Conservation (phyloP, 2,888 invertebrate species). For the Sinopyrophorus schimmeli region DNA sequence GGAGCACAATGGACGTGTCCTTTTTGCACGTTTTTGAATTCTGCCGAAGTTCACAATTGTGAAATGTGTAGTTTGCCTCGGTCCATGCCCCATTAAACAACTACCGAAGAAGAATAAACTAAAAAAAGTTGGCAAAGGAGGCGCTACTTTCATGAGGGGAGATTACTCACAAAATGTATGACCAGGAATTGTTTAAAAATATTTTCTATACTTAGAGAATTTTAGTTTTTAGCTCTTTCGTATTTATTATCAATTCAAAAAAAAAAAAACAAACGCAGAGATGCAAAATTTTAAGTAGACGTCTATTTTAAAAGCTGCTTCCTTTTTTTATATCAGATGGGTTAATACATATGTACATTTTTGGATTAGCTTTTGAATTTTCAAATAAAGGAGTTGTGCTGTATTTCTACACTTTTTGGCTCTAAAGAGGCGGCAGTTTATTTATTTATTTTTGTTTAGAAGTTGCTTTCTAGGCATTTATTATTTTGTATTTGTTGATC, state of each 20-base stretch:
- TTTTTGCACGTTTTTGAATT: constrained; percentile 93
- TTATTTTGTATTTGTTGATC: constrained; percentile 7
- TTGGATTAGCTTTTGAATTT: constrained; percentile 6
- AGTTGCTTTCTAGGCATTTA: constrained; percentile 13
- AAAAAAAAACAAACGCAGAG: too few species aligned
- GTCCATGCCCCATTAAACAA: constrained; percentile 47
- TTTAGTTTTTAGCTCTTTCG: constrained; percentile 26
- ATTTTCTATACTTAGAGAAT: constrained; percentile 24
- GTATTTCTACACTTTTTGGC: neutral
- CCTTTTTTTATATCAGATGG: neutral
- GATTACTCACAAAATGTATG: constrained; percentile 6
- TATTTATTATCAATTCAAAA: constrained; percentile 25
- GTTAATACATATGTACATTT: constrained; percentile 8
- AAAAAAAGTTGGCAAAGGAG: neutral
- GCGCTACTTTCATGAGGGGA: neutral
- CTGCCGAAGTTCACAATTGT: constrained; percentile 72
- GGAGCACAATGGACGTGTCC: constrained; percentile 83
- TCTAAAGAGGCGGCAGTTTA: constrained; percentile 9
- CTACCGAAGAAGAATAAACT: neutral
- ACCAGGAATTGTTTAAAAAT: constrained; percentile 16
- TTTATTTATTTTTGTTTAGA: constrained; percentile 11
- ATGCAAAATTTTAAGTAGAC: constrained; percentile 18
- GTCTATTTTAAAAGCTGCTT: constrained; percentile 5
- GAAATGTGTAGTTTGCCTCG: constrained; percentile 93
- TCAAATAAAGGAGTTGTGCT: neutral